phyloP scores from a whole-genome alignment of 2,797 vertebrate species.

The Lacerta agilis region DNA sequence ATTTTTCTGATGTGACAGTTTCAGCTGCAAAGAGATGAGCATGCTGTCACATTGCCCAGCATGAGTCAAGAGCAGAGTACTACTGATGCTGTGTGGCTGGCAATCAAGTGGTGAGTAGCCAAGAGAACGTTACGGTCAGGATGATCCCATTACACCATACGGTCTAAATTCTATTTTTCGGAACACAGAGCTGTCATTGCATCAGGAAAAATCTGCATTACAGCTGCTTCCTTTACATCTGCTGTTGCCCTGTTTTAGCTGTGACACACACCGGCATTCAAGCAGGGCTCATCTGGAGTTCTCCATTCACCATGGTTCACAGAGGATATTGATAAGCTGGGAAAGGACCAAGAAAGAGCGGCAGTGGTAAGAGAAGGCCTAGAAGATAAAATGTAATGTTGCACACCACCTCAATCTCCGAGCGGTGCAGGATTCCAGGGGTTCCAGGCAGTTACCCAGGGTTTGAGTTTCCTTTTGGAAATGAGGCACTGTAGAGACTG shows the following conservation, averaged over 20 bases:
- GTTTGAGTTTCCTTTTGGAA: too few species aligned
- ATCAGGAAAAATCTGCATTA: not conserved
- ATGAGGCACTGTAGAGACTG: too few species aligned
- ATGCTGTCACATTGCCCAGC: not conserved
- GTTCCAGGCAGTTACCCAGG: too few species aligned
- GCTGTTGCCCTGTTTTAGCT: not conserved
- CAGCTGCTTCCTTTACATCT: not conserved
- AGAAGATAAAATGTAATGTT: not conserved
- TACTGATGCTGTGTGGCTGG: not conserved
- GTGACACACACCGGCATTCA: not conserved
- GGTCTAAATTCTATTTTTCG: not conserved
- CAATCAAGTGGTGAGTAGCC: not conserved
- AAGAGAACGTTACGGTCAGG: not conserved
- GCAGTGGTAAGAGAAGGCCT: not conserved
- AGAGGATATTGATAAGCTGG: not conserved
- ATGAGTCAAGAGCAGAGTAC: not conserved
- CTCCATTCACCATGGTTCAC: not conserved
- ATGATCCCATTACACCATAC: not conserved
- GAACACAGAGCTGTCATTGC: not conserved
- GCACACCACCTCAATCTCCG: too few species aligned
- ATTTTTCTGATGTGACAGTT: slow-evolving; percentile 6
- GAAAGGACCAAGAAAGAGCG: too few species aligned
- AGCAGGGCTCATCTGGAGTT: not conserved
- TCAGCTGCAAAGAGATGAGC: slow-evolving; percentile 20
- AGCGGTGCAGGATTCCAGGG: too few species aligned